Evolutionary conservation across 1,140 invertebrate species (phyloP).

Genomic region (Chrysopa pallens): DNA sequence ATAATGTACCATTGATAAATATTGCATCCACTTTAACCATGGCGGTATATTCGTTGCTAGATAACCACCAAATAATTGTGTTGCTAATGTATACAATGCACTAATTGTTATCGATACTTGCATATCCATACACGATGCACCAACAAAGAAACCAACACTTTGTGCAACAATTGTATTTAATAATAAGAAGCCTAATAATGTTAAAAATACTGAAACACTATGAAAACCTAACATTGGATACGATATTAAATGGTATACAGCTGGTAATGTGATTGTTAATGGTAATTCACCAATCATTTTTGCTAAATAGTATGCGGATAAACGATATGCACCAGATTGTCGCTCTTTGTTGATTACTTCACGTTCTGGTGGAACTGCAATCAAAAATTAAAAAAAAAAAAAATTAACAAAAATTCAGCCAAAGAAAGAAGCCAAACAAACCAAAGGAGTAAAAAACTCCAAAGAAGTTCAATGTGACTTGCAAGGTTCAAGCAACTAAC

Average conservation of each 20-base stretch:
- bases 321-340: constrained; percentile 58
- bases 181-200: constrained; percentile 52
- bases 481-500: too few relatives aligned
- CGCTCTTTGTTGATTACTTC: constrained; percentile 73
- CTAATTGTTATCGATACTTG: constrained; percentile 65
- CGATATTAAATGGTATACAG: constrained; percentile 61
- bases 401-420: too few relatives aligned
- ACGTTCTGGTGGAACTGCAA: constrained; percentile 59
- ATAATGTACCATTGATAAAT: constrained; percentile 66
- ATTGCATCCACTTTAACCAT: constrained; percentile 65
- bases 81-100: constrained; percentile 61
- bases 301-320: constrained; percentile 71
- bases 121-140: constrained; percentile 62
- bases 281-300: constrained; percentile 74
- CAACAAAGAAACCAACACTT: constrained; percentile 71
- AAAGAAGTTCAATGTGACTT: too few relatives aligned
- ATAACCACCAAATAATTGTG: constrained; percentile 68
- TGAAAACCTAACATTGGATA: constrained; percentile 57
- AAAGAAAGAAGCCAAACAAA: too few relatives aligned
- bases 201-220: constrained; percentile 44
- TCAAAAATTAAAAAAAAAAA: too few relatives aligned
- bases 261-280: constrained; percentile 55
- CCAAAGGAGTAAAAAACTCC: too few relatives aligned
- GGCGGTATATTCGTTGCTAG: constrained; percentile 58
- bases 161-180: constrained; percentile 65